Percentiles rank a stretch among this genome's conserved stretches.
Evolutionary conservation across 2,888 invertebrate genomes (phyloP).

Genomic region (Erebia aethiops): DNA sequence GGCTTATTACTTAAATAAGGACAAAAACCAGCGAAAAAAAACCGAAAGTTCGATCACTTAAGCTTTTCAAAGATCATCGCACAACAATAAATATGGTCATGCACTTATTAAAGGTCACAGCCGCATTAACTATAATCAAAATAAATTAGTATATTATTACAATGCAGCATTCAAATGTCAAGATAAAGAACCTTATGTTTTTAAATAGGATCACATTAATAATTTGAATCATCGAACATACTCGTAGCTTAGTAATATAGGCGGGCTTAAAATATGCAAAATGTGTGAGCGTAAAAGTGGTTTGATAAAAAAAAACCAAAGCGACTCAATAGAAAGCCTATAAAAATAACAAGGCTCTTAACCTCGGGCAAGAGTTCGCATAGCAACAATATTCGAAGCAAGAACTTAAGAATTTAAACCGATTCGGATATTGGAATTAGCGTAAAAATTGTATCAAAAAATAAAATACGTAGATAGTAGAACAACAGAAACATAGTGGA

Average conservation of each 20-base stretch:
- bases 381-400: too few species aligned
- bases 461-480: too few species aligned
- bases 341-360: too few species aligned
- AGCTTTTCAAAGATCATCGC: neutral
- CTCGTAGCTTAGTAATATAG: neutral
- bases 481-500: too few species aligned
- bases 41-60: neutral
- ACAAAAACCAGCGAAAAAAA: neutral
- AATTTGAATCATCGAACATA: neutral
- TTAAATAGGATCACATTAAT: neutral
- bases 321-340: too few species aligned
- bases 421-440: too few species aligned
- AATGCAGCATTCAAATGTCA: constrained; percentile 17
- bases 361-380: too few species aligned
- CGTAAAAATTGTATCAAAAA: too few species aligned
- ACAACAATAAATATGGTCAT: neutral
- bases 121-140: neutral
- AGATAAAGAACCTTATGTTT: constrained; percentile 2
- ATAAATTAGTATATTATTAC: neutral
- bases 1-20: neutral
- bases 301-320: neutral
- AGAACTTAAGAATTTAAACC: too few species aligned
- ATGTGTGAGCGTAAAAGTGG: neutral
- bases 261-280: neutral
- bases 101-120: constrained; percentile 16